phyloP scores from a whole-genome alignment of 2,888 invertebrate genomes.

The Phorcus lineatus region DNA sequence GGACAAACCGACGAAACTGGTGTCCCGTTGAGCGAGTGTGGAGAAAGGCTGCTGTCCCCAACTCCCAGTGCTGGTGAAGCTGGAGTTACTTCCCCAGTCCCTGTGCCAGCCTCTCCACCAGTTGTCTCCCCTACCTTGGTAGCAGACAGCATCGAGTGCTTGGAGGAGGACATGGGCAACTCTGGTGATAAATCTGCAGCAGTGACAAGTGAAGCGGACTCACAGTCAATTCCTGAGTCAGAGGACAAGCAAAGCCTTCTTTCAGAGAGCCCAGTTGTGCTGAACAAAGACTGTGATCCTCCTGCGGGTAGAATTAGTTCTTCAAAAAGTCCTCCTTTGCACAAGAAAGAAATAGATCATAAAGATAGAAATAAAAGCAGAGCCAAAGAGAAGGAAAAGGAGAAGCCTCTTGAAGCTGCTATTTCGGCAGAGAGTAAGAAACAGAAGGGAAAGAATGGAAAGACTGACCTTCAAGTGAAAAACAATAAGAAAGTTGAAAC shows the following conservation, averaged over 20 bases:
- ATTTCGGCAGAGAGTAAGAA: constrained; percentile 8
- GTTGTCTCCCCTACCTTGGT: neutral
- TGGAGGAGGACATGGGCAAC: constrained; percentile 29
- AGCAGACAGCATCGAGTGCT: neutral
- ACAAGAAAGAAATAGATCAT: constrained; percentile 14
- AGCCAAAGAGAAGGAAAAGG: constrained; percentile 22
- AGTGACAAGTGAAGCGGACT: constrained; percentile 12
- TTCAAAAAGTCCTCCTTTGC: constrained; percentile 24
- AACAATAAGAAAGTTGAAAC: constrained; percentile 24
- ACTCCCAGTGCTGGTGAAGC: neutral
- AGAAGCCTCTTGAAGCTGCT: constrained; percentile 1
- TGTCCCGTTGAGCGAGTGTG: neutral
- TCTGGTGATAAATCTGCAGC: constrained; percentile 25
- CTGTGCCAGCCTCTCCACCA: neutral
- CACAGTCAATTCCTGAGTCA: neutral
- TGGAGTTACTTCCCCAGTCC: too few species aligned
- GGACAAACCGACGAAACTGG: constrained; percentile 19
- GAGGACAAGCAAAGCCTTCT: neutral
- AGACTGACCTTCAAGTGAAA: constrained; percentile 14
- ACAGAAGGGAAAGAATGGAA: constrained; percentile 28
- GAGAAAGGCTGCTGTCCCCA: neutral
- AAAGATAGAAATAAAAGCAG: constrained; percentile 22
- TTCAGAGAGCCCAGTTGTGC: neutral
- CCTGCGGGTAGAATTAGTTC: constrained; percentile 4
- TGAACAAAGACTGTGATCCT: constrained; percentile 11